phyloP scores from a whole-genome alignment of 2,113 vertebrate genomes.

The Choloepus hoffmanni region DNA sequence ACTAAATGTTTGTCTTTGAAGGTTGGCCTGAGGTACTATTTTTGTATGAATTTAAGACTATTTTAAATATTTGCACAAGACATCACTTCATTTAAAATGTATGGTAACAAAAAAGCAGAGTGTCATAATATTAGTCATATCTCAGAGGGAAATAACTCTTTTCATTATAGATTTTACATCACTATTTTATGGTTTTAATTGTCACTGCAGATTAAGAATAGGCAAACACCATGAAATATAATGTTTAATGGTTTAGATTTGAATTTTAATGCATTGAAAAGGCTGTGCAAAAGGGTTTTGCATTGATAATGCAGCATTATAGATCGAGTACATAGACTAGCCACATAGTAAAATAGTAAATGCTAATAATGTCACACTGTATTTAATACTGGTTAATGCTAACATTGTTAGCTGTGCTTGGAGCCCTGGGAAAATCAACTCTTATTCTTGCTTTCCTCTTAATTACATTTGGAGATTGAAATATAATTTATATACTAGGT shows the following conservation, averaged over 20 bases:
- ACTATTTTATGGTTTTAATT: slow-evolving; percentile 69
- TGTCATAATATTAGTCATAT: slow-evolving; percentile 67
- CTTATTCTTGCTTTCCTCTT: slow-evolving; percentile 49
- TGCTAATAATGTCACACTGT: neutral
- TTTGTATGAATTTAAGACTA: slow-evolving; percentile 52
- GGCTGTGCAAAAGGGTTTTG: neutral
- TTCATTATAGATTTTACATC: slow-evolving; percentile 67
- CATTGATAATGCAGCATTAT: neutral
- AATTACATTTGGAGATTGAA: slow-evolving; percentile 61
- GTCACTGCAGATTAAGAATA: slow-evolving; percentile 41
- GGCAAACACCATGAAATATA: slow-evolving; percentile 55
- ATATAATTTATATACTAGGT: slow-evolving; percentile 52
- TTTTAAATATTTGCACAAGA: slow-evolving; percentile 58
- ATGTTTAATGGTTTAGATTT: slow-evolving; percentile 51
- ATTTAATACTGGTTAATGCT: slow-evolving; percentile 58
- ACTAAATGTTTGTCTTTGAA: slow-evolving; percentile 25
- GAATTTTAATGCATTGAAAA: slow-evolving; percentile 57
- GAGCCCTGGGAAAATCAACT: slow-evolving; percentile 57
- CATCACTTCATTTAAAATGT: slow-evolving; percentile 59
- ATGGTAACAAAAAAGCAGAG: slow-evolving; percentile 59
- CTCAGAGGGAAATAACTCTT: slow-evolving; percentile 64
- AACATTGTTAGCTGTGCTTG: slow-evolving; percentile 52
- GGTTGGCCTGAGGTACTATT: slow-evolving; percentile 25
- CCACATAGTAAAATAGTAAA: neutral
- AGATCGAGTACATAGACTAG: neutral